phyloP scores from a whole-genome alignment of 2,113 vertebrate species.

The Ochotona curzoniae region DNA sequence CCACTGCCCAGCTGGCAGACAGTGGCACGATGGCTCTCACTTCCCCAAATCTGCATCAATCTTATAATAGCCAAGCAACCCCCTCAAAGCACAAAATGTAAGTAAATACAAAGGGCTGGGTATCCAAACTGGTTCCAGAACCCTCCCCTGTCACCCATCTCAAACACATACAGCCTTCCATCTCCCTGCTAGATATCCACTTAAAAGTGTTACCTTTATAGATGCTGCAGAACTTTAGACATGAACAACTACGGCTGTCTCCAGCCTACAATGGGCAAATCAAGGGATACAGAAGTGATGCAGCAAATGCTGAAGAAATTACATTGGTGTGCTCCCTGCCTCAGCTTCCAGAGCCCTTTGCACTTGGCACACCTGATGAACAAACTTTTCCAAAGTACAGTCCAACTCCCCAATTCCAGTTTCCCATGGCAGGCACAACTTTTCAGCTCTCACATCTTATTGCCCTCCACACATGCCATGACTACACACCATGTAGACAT shows the following conservation, averaged over 20 bases:
- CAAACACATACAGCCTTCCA: neutral
- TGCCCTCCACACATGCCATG: neutral
- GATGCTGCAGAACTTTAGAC: neutral
- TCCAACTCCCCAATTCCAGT: neutral
- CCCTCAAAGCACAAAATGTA: neutral
- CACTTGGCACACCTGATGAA: neutral
- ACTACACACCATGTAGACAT: neutral
- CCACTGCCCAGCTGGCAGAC: neutral
- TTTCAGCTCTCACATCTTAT: neutral
- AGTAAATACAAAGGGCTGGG: neutral
- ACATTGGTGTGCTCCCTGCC: accelerated
- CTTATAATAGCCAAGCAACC: neutral
- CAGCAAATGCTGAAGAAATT: neutral
- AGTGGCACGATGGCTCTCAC: neutral
- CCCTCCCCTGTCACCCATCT: accelerated
- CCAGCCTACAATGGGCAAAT: neutral
- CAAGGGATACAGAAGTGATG: neutral
- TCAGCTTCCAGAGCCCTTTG: neutral
- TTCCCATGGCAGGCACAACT: neutral
- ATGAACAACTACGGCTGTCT: neutral
- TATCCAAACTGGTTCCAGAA: neutral
- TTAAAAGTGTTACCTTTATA: neutral
- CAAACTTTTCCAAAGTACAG: slow-evolving; percentile 20
- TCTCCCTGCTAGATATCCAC: neutral
- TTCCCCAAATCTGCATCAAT: neutral